Conservation (phyloP, 2,113 vertebrate genomes). For the Hylia prasina region DNA sequence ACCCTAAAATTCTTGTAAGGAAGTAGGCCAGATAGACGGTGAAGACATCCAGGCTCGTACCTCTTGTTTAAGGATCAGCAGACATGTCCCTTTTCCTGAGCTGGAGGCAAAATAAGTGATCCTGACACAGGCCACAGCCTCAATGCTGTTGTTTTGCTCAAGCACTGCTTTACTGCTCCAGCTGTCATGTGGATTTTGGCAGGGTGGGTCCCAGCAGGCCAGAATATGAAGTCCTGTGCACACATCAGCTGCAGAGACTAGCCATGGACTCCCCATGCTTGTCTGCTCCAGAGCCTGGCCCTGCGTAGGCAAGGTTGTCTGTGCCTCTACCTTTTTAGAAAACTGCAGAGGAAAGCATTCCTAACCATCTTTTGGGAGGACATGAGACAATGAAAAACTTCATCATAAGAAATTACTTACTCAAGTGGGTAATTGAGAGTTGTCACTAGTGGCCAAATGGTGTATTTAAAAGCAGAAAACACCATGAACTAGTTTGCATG, state of each 20-base stretch:
- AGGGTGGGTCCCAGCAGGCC: neutral
- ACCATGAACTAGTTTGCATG: neutral
- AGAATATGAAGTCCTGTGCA: neutral
- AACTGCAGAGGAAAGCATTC: neutral
- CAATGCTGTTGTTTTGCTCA: neutral
- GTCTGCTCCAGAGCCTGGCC: neutral
- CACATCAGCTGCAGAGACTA: neutral
- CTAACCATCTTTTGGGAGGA: neutral
- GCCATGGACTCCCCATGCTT: accelerated
- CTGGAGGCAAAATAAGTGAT: neutral
- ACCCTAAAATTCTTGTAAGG: neutral
- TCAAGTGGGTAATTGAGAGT: neutral
- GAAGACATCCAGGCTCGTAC: neutral
- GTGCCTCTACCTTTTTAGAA: neutral
- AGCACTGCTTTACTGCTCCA: neutral
- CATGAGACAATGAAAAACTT: neutral
- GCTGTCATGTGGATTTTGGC: neutral
- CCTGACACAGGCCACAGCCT: neutral
- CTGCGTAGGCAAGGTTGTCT: accelerated
- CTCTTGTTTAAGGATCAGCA: neutral
- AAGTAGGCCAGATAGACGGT: neutral
- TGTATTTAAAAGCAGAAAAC: neutral
- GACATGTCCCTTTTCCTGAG: neutral
- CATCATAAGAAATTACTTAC: neutral
- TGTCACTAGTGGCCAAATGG: neutral